phyloP scores from a whole-genome alignment of 2,888 invertebrate species.

The Coecobrya sp. region DNA sequence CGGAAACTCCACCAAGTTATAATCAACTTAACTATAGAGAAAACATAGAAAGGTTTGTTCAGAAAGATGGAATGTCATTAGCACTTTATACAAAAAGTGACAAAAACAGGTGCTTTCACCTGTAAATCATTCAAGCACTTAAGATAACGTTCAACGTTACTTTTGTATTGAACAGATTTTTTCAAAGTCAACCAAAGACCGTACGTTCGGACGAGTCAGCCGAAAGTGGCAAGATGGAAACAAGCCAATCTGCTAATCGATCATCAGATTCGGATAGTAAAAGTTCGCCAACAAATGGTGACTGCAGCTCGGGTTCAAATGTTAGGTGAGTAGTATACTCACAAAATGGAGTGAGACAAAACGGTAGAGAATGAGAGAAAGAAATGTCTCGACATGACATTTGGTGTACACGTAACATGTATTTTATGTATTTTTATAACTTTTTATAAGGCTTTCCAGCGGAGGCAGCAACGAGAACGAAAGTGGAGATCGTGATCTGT shows the following conservation, averaged over 20 bases:
- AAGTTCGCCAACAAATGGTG: slow-evolving; percentile 84
- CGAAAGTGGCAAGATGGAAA: slow-evolving; percentile 86
- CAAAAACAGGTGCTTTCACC: too few species aligned
- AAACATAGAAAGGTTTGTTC: slow-evolving; percentile 91
- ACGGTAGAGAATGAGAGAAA: too few species aligned
- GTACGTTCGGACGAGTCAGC: slow-evolving; percentile 89
- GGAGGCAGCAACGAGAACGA: slow-evolving; percentile 89
- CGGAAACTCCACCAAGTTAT: slow-evolving; percentile 94
- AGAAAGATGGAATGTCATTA: not conserved
- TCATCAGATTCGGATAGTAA: slow-evolving; percentile 85
- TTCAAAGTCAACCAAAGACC: slow-evolving; percentile 91
- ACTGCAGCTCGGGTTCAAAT: slow-evolving; percentile 86
- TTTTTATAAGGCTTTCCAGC: slow-evolving; percentile 77
- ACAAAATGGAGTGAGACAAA: not conserved
- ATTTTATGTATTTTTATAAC: slow-evolving; percentile 14
- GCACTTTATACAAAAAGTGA: too few species aligned
- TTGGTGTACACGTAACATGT: too few species aligned
- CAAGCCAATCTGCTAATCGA: slow-evolving; percentile 61
- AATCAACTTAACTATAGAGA: slow-evolving; percentile 95
- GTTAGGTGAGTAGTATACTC: slow-evolving; percentile 68
- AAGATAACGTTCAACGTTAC: too few species aligned
- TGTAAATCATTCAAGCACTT: too few species aligned
- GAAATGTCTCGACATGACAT: too few species aligned
- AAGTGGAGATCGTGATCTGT: slow-evolving; percentile 86
- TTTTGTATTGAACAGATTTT: slow-evolving; percentile 88